A percentile compares a stretch with the other conserved stretches of the same genome.
Conservation (phyloP, 2,797 vertebrate species). For the Buceros bicornis region DNA sequence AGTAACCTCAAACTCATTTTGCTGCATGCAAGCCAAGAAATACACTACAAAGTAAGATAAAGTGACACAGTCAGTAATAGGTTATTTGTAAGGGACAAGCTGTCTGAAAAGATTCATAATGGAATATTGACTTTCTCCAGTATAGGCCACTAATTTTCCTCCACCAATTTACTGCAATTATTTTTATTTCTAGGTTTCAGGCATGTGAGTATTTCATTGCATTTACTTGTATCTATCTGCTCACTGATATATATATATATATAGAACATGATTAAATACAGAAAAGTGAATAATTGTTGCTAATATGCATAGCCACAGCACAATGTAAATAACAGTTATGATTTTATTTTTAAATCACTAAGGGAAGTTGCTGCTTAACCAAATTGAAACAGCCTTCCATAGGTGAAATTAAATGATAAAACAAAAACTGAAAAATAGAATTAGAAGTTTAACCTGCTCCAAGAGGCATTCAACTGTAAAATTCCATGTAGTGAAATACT, state of each 20-base stretch:
- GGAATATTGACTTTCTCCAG: neutral
- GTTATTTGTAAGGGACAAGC: neutral
- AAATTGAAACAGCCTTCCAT: neutral
- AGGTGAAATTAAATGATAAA: neutral
- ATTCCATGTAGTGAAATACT: neutral
- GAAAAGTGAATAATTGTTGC: neutral
- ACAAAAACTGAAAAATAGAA: neutral
- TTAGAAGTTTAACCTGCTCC: neutral
- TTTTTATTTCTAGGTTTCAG: neutral
- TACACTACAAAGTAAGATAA: neutral
- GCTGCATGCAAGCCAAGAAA: neutral
- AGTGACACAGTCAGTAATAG: neutral
- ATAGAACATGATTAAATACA: neutral
- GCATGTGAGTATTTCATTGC: neutral
- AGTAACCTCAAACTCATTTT: neutral
- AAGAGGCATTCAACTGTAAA: neutral
- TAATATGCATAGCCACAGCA: neutral
- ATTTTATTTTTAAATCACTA: neutral
- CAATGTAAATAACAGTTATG: neutral
- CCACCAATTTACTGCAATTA: neutral
- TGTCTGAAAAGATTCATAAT: neutral
- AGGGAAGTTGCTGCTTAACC: neutral
- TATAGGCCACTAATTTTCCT: neutral
- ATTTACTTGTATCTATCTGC: neutral
- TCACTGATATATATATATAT: neutral